Evolutionary conservation across 2,113 vertebrate genomes (phyloP).

Genomic region (Platycercus adscitus): DNA sequence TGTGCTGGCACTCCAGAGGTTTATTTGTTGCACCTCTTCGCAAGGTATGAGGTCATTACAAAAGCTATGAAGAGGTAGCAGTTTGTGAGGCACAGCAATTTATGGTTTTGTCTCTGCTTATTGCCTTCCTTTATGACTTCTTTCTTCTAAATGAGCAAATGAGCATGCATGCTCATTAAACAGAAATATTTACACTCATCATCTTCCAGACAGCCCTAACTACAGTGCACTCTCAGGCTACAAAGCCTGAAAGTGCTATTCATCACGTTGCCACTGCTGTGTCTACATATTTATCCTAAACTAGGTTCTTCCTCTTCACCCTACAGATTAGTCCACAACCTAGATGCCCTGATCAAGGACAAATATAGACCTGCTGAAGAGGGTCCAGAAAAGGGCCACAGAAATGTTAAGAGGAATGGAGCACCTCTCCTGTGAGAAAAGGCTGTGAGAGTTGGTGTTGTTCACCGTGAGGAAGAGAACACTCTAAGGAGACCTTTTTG

Average conservation of each 20-base stretch:
- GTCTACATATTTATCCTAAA: neutral
- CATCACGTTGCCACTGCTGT: neutral
- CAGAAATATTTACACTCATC: conserved; percentile 1
- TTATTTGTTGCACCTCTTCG: neutral
- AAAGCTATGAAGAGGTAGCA: neutral
- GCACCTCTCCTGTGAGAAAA: accelerated
- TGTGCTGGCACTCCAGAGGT: neutral
- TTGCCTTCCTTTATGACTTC: conserved; percentile 39
- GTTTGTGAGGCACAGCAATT: neutral
- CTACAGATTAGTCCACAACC: neutral
- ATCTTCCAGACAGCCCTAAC: conserved; percentile 12
- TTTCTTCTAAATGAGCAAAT: conserved; percentile 35
- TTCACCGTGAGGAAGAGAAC: neutral
- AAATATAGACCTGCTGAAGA: neutral
- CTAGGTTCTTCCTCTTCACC: neutral
- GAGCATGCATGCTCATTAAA: neutral
- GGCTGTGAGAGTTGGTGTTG: neutral
- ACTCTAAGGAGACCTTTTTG: neutral
- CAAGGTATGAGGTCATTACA: conserved; percentile 17
- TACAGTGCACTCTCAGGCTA: neutral
- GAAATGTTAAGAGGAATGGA: neutral
- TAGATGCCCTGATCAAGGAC: neutral
- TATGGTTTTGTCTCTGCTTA: conserved; percentile 21
- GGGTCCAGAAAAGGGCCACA: neutral
- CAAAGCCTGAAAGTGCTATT: neutral